Evolutionary conservation across 2,797 vertebrate genomes (phyloP).

Genomic region (Melanotaenia boesemani): DNA sequence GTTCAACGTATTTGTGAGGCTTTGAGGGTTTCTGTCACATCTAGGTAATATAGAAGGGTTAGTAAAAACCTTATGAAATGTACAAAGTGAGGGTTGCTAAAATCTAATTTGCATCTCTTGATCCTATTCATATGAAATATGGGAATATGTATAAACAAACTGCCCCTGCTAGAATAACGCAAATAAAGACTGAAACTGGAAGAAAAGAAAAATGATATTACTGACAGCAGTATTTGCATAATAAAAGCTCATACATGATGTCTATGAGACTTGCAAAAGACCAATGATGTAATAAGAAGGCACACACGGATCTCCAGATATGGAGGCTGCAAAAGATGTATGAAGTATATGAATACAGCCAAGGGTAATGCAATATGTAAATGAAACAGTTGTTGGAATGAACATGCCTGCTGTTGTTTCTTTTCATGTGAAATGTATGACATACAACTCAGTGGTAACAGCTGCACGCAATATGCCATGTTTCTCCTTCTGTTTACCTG

Average conservation of each 20-base stretch:
- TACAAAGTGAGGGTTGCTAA: background rate
- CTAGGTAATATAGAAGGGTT: background rate
- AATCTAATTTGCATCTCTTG: background rate
- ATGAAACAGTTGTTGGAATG: slow-evolving; percentile 61
- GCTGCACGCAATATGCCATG: slow-evolving; percentile 4
- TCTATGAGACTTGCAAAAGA: slow-evolving; percentile 52
- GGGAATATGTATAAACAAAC: slow-evolving; percentile 4
- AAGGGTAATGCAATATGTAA: slow-evolving; percentile 74
- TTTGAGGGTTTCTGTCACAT: background rate
- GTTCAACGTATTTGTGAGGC: background rate
- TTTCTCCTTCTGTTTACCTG: slow-evolving; percentile 4
- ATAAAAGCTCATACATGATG: slow-evolving; percentile 33
- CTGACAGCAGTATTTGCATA: slow-evolving; percentile 24
- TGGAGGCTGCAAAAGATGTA: slow-evolving; percentile 53
- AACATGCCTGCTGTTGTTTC: slow-evolving; percentile 62
- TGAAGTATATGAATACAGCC: slow-evolving; percentile 58
- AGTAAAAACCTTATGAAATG: background rate
- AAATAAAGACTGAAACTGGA: background rate
- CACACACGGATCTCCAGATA: slow-evolving; percentile 47
- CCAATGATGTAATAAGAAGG: slow-evolving; percentile 62
- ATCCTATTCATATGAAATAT: background rate
- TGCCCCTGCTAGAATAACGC: background rate
- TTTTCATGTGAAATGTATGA: slow-evolving; percentile 49
- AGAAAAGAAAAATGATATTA: background rate
- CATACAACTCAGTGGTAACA: slow-evolving; percentile 18